Percentiles rank a stretch among this genome's conserved stretches.
These are phyloP conservation scores for Rhineura floridana DNA, from an alignment of 2,113 vertebrate species.

Conservation along the genomic window DNA sequence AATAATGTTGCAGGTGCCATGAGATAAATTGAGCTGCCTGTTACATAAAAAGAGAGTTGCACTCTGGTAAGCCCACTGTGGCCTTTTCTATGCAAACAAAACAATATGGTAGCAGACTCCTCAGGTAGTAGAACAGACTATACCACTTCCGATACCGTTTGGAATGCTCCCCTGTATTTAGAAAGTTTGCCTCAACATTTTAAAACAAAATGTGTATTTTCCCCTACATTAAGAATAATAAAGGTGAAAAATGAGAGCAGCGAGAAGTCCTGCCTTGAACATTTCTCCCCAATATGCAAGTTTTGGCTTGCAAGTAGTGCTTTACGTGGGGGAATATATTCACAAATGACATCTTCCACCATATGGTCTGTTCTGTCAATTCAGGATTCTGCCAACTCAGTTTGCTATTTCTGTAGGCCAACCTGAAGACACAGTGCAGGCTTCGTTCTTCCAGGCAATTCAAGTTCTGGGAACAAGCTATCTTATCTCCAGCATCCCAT, in stretches of 20 bases:
- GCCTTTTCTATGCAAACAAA: neutral
- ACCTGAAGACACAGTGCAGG: too few relatives aligned
- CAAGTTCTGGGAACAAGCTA: neutral
- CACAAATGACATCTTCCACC: neutral
- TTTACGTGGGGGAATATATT: neutral
- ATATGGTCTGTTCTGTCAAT: neutral
- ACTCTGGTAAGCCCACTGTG: neutral
- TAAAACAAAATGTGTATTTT: neutral
- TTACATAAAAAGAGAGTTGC: neutral
- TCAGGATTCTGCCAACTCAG: neutral
- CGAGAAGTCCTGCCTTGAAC: neutral
- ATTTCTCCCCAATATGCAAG: neutral
- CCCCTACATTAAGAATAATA: too few relatives aligned
- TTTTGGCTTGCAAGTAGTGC: neutral
- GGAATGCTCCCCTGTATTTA: neutral
- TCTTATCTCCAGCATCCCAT: neutral
- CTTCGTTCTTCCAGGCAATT: neutral
- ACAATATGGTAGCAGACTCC: neutral
- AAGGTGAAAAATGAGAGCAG: neutral
- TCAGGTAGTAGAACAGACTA: neutral
- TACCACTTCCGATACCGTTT: neutral
- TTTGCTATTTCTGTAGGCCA: neutral
- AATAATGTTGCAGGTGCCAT: neutral
- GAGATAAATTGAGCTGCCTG: too few relatives aligned
- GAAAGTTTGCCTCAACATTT: neutral